These are phyloP conservation scores for Acanthurus lineatus DNA, from an alignment of 2,797 vertebrate genomes.

Conservation along the genomic window DNA sequence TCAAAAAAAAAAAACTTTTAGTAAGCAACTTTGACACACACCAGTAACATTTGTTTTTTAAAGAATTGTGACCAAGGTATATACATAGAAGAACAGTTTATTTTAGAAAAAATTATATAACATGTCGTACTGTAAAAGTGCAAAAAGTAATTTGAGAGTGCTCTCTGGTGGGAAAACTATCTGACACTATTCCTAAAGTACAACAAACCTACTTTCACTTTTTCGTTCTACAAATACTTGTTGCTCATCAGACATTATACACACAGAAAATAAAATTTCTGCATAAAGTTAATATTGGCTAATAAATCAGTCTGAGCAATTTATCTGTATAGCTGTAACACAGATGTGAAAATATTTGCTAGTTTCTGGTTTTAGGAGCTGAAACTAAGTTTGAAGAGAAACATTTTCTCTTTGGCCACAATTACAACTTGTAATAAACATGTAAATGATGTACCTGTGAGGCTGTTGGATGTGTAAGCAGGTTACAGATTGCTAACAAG, in stretches of 20 bases:
- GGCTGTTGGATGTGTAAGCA: too few relatives aligned
- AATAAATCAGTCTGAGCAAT: background rate
- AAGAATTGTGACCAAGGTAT: background rate
- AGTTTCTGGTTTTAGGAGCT: background rate
- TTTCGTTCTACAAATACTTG: background rate
- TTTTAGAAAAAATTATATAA: too few relatives aligned
- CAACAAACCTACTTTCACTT: background rate
- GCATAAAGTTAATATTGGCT: background rate
- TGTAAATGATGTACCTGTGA: too few relatives aligned
- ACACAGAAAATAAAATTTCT: background rate
- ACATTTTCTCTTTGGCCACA: too few relatives aligned
- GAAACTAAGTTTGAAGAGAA: background rate
- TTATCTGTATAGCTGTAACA: background rate
- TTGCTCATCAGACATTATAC: background rate
- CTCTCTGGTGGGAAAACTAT: background rate
- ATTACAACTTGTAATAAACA: too few relatives aligned
- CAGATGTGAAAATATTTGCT: background rate
- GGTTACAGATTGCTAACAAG: too few relatives aligned
- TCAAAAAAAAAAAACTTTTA: constrained; percentile 39
- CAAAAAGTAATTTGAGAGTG: background rate
- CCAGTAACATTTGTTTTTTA: too few relatives aligned
- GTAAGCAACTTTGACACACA: background rate
- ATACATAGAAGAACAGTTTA: too few relatives aligned
- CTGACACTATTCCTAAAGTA: background rate
- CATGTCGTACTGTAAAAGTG: too few relatives aligned